Conservation (phyloP, 2,797 vertebrate species). For the Gymnoscopelus braueri region DNA sequence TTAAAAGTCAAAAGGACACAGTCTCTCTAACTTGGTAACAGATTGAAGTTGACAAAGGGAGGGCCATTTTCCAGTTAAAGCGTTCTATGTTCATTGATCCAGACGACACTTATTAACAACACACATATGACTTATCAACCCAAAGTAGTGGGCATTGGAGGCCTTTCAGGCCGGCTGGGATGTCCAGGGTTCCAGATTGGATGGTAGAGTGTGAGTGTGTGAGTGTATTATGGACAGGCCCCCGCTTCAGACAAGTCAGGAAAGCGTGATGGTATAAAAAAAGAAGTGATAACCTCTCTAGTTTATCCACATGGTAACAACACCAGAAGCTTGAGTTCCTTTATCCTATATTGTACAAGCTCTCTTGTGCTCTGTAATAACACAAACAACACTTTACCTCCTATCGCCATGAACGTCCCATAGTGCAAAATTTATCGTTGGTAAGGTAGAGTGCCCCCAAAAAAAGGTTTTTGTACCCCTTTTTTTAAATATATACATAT, state of each 20-base stretch:
- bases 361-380: constrained; percentile 83
- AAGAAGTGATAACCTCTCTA: constrained; percentile 73
- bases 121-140: constrained; percentile 62
- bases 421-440: constrained; percentile 93
- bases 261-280: constrained; percentile 78
- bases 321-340: constrained; percentile 80
- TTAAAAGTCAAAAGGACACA: constrained; percentile 66
- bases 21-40: constrained; percentile 69
- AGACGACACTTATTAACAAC: constrained; percentile 55
- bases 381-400: constrained; percentile 81
- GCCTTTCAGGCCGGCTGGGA: constrained; percentile 74
- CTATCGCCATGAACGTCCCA: constrained; percentile 83
- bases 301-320: constrained; percentile 70
- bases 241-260: constrained; percentile 81
- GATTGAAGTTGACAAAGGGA: constrained; percentile 65
- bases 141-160: constrained; percentile 40
- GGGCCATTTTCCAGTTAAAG: constrained; percentile 78
- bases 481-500: constrained; percentile 83
- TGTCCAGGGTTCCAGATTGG: constrained; percentile 68
- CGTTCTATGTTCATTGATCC: constrained; percentile 76
- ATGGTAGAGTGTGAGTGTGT: constrained; percentile 50
- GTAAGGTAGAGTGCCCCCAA: constrained; percentile 85
- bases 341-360: constrained; percentile 82
- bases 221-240: constrained; percentile 75
- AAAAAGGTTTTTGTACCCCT: constrained; percentile 82